A percentile compares a stretch with the other conserved stretches of the same genome.
Conservation (phyloP, 2,888 invertebrate genomes). For the Melieria picta region DNA sequence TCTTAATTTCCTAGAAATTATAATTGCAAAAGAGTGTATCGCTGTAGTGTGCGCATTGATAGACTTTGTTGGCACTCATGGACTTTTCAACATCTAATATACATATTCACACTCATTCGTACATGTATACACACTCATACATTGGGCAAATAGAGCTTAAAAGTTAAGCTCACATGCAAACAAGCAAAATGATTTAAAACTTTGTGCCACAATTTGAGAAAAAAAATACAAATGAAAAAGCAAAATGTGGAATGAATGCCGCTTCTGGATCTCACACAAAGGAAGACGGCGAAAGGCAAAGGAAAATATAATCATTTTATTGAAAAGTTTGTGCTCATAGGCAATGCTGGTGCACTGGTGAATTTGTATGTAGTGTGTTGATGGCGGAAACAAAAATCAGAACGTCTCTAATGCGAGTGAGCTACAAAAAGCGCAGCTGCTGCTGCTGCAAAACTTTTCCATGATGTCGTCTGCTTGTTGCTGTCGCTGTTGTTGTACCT, state of each 20-base stretch:
- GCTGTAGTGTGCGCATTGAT: neutral
- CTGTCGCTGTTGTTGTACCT: no score
- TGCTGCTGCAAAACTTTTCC: no score
- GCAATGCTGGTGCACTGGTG: no score
- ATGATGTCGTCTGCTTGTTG: no score
- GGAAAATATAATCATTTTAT: conserved; percentile 18
- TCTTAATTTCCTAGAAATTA: neutral
- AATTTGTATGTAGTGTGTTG: no score
- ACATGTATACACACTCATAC: conserved; percentile 2
- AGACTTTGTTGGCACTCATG: conserved; percentile 11
- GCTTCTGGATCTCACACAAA: neutral
- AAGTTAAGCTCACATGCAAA: conserved; percentile 15
- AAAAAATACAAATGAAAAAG: neutral
- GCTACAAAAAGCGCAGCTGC: no score
- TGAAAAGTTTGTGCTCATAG: conserved; percentile 9
- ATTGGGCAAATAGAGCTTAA: conserved; percentile 17
- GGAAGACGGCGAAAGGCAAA: neutral
- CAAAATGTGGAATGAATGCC: neutral
- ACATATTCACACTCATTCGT: neutral
- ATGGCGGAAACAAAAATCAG: no score
- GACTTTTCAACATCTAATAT: neutral
- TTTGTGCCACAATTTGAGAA: conserved; percentile 5
- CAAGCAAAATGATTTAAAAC: conserved; percentile 19
- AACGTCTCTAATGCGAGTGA: no score
- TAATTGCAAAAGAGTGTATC: neutral